phyloP scores from a whole-genome alignment of 2,888 invertebrate genomes.

The Coelinius sp. region DNA sequence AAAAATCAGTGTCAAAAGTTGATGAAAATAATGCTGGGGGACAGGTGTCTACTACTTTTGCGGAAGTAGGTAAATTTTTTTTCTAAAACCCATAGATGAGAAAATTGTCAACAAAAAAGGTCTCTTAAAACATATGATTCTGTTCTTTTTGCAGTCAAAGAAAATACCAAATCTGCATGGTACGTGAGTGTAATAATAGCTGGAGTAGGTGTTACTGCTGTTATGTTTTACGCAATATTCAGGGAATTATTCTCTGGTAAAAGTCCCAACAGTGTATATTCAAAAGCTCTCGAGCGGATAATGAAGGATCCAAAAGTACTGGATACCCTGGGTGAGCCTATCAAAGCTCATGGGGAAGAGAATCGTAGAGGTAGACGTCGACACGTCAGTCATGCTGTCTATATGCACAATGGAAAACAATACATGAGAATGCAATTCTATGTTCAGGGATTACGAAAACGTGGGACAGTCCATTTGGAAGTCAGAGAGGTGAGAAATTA shows the following conservation, averaged over 20 bases:
- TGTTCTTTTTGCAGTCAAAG: conserved; percentile 84
- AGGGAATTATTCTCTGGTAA: conserved; percentile 89
- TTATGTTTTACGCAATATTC: conserved; percentile 88
- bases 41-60: conserved; percentile 59
- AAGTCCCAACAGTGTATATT: conserved; percentile 89
- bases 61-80: conserved; percentile 64
- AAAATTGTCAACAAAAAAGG: neutral
- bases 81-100: neutral
- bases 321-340: conserved; percentile 90
- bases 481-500: conserved; percentile 82
- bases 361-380: conserved; percentile 85
- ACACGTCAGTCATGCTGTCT: conserved; percentile 86
- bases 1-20: conserved; percentile 53
- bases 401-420: conserved; percentile 81
- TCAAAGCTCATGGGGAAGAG: conserved; percentile 92
- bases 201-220: conserved; percentile 85
- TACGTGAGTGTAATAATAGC: conserved; percentile 87
- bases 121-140: neutral
- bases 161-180: conserved; percentile 90
- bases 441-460: conserved; percentile 85
- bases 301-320: conserved; percentile 82
- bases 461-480: conserved; percentile 89
- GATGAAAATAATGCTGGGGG: conserved; percentile 46
- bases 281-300: conserved; percentile 83
- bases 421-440: conserved; percentile 93